Base-by-base conservation (phyloP, 2,888 invertebrate species). In the Stegana nigrithorax region DNA sequence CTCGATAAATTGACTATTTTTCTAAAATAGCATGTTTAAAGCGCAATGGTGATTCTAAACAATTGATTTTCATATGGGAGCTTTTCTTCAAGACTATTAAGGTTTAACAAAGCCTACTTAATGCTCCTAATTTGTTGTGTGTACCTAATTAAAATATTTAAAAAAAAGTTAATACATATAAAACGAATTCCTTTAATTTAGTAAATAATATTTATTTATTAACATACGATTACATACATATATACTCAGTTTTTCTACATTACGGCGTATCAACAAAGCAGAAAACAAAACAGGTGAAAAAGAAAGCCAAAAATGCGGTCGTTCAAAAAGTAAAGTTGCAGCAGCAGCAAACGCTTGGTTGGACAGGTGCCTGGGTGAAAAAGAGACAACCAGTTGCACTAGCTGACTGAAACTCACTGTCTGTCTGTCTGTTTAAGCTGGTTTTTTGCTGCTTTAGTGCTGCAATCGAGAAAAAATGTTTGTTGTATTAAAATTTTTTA, bases 291-390 rank as follows among this genome's bases (percentile, higher is more conserved):
- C 75, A 76, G 75, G 75, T 80, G 75, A 80, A 76, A 76, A 76
- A 76, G 80, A 76, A 80, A 80, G 75, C 80, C 80, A 69, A 76
- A 75, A 76, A 76, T 76, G 75, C 75, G 75, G 75, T 76, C 75
- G 69, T 77, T 76, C 76, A 75, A 80, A 79, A 80, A 80, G 67
- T 66, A 69, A 78, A 75, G 75, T 73, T 75, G 78, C 73, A 76
- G 17, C 39, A 17, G 17, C 39, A n/a, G n/a, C n/a, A n/a, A n/a
- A n/a, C n/a, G n/a, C n/a, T n/a, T n/a, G n/a, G 25, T 17, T 39
- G 25, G n/a, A 56, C 56, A 39, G 56, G 25, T 78, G 75, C 80
- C 75, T 78, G 78, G 70, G 75, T 74, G 65, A 58, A 58, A 75
- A 47, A 56, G 78, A 62, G 75, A 78, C 42, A 65, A 66, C 72